Percentiles rank a stretch among this genome's conserved stretches.
Evolutionary conservation across 2,797 vertebrate genomes (phyloP).

Genomic region (Hyperoplus immaculatus): DNA sequence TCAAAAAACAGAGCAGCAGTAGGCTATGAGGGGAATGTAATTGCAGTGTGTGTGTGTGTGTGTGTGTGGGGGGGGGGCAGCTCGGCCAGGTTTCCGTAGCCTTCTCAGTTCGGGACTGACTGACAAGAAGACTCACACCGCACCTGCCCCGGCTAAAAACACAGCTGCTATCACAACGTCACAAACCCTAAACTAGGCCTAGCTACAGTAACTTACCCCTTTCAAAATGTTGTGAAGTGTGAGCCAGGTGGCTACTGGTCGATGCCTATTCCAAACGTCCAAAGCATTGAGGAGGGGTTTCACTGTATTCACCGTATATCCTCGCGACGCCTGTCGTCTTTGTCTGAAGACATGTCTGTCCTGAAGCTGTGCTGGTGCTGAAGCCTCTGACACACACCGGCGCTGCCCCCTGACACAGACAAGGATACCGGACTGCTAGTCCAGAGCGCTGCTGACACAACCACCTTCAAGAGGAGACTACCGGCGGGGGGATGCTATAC

Average conservation of each 20-base stretch:
- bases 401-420: constrained; percentile 22
- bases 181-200: background rate
- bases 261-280: constrained; percentile 38
- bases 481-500: constrained; percentile 49
- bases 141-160: constrained; percentile 53
- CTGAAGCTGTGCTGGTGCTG: constrained; percentile 22
- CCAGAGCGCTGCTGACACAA: constrained; percentile 13
- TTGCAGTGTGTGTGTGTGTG: background rate
- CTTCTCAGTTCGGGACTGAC: background rate
- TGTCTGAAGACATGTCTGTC: constrained; percentile 61
- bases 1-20: constrained; percentile 1
- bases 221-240: background rate
- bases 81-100: constrained; percentile 9
- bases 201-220: constrained; percentile 52
- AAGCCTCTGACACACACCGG: constrained; percentile 1
- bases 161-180: background rate
- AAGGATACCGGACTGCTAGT: constrained; percentile 47
- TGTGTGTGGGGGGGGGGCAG: background rate
- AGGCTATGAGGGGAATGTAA: constrained; percentile 11
- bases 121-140: constrained; percentile 16
- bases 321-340: constrained; percentile 36
- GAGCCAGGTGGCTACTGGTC: background rate
- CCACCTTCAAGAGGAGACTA: constrained; percentile 50
- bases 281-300: constrained; percentile 46
- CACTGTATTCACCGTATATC: constrained; percentile 55